Conservation (phyloP, 2,113 vertebrate genomes). For the Solenodon paradoxus region DNA sequence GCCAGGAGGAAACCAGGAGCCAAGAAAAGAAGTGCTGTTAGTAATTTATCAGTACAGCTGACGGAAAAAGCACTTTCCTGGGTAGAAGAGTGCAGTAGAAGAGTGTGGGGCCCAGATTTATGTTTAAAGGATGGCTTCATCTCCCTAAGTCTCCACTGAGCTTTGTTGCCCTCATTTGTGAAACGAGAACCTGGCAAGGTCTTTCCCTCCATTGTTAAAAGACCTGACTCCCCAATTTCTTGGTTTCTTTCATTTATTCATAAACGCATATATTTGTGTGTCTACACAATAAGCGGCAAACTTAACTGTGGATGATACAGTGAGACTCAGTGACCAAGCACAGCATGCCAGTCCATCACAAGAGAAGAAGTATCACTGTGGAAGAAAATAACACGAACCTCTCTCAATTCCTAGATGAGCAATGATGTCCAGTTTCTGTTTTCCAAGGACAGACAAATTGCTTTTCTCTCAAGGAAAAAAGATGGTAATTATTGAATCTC, state of each 20-base stretch:
- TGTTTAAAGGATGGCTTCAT: neutral
- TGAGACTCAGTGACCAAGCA: neutral
- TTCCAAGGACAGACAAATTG: neutral
- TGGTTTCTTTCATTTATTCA: neutral
- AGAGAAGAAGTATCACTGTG: neutral
- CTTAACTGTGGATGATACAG: neutral
- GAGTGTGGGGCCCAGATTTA: neutral
- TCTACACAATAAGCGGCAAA: neutral
- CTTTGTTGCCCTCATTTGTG: neutral
- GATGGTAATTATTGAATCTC: neutral
- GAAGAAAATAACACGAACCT: neutral
- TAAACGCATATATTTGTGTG: neutral
- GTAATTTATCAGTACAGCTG: neutral
- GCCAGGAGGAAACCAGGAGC: neutral
- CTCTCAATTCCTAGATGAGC: neutral
- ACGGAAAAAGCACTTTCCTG: neutral
- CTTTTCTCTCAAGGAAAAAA: conserved; percentile 11
- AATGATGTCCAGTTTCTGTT: neutral
- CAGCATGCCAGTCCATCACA: neutral
- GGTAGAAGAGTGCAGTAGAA: neutral
- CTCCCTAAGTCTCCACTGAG: neutral
- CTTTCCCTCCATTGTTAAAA: neutral
- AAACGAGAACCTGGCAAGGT: neutral
- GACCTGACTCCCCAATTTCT: neutral
- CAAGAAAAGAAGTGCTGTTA: neutral